Base-by-base conservation (phyloP, 2,797 vertebrate species). In the Lutra lutra region DNA sequence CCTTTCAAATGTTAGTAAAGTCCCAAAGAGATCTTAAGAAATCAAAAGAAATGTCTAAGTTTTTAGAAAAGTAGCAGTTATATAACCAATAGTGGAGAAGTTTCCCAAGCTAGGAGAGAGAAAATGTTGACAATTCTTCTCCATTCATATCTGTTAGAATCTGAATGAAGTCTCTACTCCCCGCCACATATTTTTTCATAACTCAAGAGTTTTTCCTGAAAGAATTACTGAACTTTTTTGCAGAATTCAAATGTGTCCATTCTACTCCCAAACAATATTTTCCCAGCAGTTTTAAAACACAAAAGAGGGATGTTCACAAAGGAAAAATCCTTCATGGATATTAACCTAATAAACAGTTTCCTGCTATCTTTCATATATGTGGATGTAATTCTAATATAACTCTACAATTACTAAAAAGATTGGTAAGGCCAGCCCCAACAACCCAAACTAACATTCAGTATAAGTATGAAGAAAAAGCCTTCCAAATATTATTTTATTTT, bases 91-190 rank as follows among this genome's bases (percentile, higher is more conserved):
- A 86, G n/a, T 46, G 91, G 21, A 82, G 32, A 35, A 21, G 12
- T 68, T 75, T 90, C 92, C 75, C 32, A 96, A 96, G 72, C 17
- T 46, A 94, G 51, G 29, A 94, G 58, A 88, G 23, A 35, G 25
- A 35, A 87, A 95, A 79, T 85, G 90, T 29, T 94, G 62, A 64
- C 78, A 58, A 93, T 92, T 96, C 35, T 96, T 94, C 91, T 77
- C 68, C 35, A 96, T 64, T 89, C 35, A 86, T 38, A 66, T 84
- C 58, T 70, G 43, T 51, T 0, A 93, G 54, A 86, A 95, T 79
- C 91, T 95, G 62, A 87, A 91, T 93, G 66, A 75, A 86, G 40
- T 51, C 10, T 35, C 43, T 35, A 93, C 10, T 1, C 18, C 9
- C 2, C 12, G 2, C 40, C 7, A 17, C 15, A 7, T 17, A 11